These are phyloP conservation scores for Zaprionus lineosus DNA, from an alignment of 2,888 invertebrate genomes.

Conservation along the genomic window DNA sequence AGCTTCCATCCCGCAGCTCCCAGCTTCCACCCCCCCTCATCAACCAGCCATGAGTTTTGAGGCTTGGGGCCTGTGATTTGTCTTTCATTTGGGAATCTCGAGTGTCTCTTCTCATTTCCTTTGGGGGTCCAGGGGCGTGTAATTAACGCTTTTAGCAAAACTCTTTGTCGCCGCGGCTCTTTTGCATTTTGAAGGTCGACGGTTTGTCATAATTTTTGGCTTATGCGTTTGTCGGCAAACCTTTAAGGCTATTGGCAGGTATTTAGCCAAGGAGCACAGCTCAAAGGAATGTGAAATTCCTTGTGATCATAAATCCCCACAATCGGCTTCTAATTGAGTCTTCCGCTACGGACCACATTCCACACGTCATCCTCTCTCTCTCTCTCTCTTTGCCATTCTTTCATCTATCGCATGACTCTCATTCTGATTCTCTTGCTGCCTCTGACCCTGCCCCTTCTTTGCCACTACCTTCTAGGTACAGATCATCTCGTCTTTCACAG, in stretches of 20 bases:
- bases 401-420: background rate
- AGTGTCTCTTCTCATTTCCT: no score
- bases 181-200: slow-evolving; percentile 73
- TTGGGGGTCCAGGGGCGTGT: slow-evolving; percentile 57
- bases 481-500: slow-evolving; percentile 55
- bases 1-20: no score
- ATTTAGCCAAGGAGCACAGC: slow-evolving; percentile 50
- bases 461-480: no score
- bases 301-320: slow-evolving; percentile 68
- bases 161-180: slow-evolving; percentile 63
- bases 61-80: no score
- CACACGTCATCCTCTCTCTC: slow-evolving; percentile 4
- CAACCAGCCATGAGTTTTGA: no score
- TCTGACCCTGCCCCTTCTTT: no score
- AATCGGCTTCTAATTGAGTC: slow-evolving; percentile 72
- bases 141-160: slow-evolving; percentile 81
- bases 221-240: slow-evolving; percentile 54
- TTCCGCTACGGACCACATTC: slow-evolving; percentile 55
- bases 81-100: no score
- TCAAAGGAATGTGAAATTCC: slow-evolving; percentile 63
- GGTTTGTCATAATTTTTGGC: slow-evolving; percentile 64
- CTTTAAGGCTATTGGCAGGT: slow-evolving; percentile 73
- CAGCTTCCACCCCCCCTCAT: no score
- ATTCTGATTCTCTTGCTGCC: slow-evolving; percentile 1
- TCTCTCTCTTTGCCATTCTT: background rate